Conservation (phyloP, 2,888 invertebrate species). For the Oligia strigilis region DNA sequence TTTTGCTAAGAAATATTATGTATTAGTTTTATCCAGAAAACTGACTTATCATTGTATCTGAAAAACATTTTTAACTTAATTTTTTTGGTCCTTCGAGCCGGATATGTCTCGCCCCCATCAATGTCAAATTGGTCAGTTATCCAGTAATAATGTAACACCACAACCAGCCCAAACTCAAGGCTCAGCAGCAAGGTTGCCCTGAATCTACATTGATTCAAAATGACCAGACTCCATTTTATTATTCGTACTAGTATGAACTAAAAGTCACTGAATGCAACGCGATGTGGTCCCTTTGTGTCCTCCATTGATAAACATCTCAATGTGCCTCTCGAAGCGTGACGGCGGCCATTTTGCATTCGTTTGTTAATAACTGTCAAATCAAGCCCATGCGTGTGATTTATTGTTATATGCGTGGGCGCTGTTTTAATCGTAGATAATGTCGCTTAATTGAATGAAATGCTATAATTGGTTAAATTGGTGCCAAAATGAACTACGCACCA, state of each 20-base stretch:
- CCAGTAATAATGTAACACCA: constrained; percentile 11
- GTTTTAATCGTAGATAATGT: constrained; percentile 23
- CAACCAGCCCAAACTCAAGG: constrained; percentile 17
- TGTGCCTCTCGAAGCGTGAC: constrained; percentile 44
- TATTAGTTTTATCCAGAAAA: not conserved
- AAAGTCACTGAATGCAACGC: constrained; percentile 43
- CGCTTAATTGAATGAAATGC: constrained; percentile 23
- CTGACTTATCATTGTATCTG: not conserved
- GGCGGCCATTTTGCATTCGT: constrained; percentile 54
- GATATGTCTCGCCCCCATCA: not conserved
- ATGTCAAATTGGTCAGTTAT: constrained; percentile 1
- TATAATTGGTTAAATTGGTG: constrained; percentile 23
- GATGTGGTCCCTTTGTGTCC: constrained; percentile 47
- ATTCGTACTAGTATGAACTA: constrained; percentile 28
- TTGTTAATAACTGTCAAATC: constrained; percentile 58
- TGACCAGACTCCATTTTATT: constrained; percentile 28
- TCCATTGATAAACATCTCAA: constrained; percentile 60
- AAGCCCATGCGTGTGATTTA: constrained; percentile 39
- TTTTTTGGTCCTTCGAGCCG: constrained; percentile 25
- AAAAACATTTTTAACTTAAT: not conserved
- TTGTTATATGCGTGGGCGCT: constrained; percentile 45
- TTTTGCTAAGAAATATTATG: not conserved
- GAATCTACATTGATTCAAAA: constrained; percentile 11
- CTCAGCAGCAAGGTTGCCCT: constrained; percentile 8
- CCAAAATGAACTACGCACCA: not conserved